These are phyloP conservation scores for Himalopsyche tibetana DNA, from an alignment of 2,888 invertebrate species.

Conservation along the genomic window DNA sequence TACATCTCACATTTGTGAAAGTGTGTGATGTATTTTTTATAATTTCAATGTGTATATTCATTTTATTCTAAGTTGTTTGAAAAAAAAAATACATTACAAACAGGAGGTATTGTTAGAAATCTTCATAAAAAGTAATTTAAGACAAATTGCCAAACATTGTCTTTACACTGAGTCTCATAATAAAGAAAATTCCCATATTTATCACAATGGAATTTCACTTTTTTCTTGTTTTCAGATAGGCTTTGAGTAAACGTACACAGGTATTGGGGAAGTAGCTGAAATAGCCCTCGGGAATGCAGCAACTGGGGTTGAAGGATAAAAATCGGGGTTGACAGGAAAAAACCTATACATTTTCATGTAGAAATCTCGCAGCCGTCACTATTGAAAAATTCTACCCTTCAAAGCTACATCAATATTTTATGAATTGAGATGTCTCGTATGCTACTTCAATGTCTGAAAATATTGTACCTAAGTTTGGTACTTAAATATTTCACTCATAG, in stretches of 20 bases:
- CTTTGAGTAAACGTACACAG: constrained; percentile 17
- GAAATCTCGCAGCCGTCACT: constrained; percentile 51
- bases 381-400: constrained; percentile 59
- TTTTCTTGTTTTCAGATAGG: constrained; percentile 19
- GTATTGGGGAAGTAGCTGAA: constrained; percentile 25
- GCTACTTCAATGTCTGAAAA: neutral
- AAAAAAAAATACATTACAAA: too few species aligned
- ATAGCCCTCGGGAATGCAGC: constrained; percentile 45
- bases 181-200: neutral
- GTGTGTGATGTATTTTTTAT: too few species aligned
- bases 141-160: neutral
- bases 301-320: constrained; percentile 35
- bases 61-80: too few species aligned
- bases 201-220: neutral
- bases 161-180: neutral
- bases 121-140: neutral
- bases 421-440: constrained; percentile 48
- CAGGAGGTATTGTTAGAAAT: too few species aligned
- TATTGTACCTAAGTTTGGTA: neutral
- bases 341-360: constrained; percentile 56
- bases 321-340: constrained; percentile 46
- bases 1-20: too few species aligned
- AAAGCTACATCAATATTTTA: constrained; percentile 61
- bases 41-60: too few species aligned
- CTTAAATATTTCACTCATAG: constrained; percentile 11